Evolutionary conservation across 2,797 vertebrate species (phyloP), one percentile per base, ranked within the genome.

Genomic region (Cetoscarus ocellatus): DNA sequence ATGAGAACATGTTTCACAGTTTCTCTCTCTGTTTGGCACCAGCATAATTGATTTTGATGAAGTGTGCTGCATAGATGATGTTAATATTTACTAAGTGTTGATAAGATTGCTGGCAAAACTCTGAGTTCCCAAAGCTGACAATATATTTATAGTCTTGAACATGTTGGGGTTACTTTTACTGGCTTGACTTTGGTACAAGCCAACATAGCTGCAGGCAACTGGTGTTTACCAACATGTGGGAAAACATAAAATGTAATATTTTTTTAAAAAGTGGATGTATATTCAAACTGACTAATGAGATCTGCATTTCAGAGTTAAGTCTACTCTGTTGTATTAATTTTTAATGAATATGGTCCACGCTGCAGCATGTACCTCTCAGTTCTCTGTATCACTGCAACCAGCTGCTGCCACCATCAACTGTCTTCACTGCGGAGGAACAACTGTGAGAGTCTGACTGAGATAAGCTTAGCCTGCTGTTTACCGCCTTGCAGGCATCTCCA

Each of bases 401-500:
- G 61, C 61, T 69, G 67, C 69, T 56, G 69, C 65, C 55, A 58
- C 36, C 60, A 58, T 53, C 59, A 70, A 54, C 78, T 59, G 62
- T 68, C 51, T 69, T 75, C 67, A 53, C 13, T 53, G 53, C 17
- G 50, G 34, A 39, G 39, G 11, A 79, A 63, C 44, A 54, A 42
- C 58, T 19, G 50, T 42, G 49, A 55, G 51, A 73, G 65, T 61
- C 61, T 49, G 61, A 47, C 59, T 7, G 6, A 77, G 65, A 77
- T 68, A 73, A 57, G 73, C 70, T 81, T 44, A 61, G 59, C 61
- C 6, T 69, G 51, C 27, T 60, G 67, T 39, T 62, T 14, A 12
- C 43, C 53, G 67, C 79, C 77, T 51, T 10, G 35, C 27, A 77
- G 77, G 52, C 77, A 75, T 77, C 67, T 27, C 27, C 27, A 6